phyloP scores from a whole-genome alignment of 2,113 vertebrate species.

The Bombycilla garrulus region DNA sequence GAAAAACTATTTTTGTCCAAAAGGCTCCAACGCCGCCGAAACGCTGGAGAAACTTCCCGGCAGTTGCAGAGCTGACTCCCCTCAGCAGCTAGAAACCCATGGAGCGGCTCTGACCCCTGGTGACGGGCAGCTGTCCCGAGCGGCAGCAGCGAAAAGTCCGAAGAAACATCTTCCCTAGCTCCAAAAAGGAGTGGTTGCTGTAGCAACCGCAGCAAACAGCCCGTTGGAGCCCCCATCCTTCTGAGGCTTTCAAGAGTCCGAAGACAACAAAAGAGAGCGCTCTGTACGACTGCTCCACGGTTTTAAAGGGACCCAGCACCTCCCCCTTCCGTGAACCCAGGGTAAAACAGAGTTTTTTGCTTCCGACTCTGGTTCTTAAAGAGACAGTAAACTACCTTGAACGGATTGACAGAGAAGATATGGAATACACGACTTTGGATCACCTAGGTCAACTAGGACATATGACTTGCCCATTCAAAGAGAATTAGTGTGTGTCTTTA shows the following conservation, averaged over 20 bases:
- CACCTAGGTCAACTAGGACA: background rate
- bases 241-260: background rate
- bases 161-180: background rate
- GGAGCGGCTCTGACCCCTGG: background rate
- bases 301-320: background rate
- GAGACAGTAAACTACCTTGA: background rate
- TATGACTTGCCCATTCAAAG: background rate
- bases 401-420: background rate
- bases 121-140: background rate
- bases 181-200: background rate
- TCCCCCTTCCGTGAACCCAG: background rate
- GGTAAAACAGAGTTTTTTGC: background rate
- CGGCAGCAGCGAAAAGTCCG: background rate
- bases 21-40: too few species aligned
- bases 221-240: background rate
- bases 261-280: background rate
- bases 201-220: background rate
- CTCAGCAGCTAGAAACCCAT: background rate
- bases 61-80: background rate
- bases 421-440: background rate
- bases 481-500: background rate
- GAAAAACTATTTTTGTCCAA: background rate
- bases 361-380: background rate
- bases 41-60: background rate
- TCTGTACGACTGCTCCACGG: background rate